Conservation (phyloP, 2,888 invertebrate species). For the Buathra laborator region DNA sequence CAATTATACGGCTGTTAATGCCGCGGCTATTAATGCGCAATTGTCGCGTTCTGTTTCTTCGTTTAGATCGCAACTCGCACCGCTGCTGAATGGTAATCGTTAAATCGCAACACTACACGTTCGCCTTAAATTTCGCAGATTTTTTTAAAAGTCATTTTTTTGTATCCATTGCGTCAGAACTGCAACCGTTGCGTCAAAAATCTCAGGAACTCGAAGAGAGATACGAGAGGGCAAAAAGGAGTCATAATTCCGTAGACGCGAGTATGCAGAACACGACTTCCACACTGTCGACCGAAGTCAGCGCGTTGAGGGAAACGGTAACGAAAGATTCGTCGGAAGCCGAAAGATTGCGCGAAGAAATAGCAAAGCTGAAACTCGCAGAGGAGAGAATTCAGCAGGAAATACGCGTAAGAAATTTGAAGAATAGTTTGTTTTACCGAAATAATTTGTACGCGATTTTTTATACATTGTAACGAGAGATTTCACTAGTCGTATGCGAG, state of each 20-base stretch:
- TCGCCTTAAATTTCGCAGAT: neutral
- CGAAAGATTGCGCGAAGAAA: constrained; percentile 70
- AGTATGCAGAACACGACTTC: constrained; percentile 87
- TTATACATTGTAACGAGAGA: neutral
- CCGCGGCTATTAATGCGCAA: constrained; percentile 74
- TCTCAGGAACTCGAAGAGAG: constrained; percentile 89
- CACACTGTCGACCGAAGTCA: constrained; percentile 78
- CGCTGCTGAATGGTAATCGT: constrained; percentile 76
- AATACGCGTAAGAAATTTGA: constrained; percentile 55
- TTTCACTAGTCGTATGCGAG: constrained; percentile 70
- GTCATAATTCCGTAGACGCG: constrained; percentile 87
- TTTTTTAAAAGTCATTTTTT: constrained; percentile 18
- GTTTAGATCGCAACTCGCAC: constrained; percentile 74
- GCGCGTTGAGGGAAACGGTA: constrained; percentile 79
- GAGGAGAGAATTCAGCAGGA: constrained; percentile 78
- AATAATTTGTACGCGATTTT: neutral
- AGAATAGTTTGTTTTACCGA: neutral
- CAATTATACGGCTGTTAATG: constrained; percentile 76
- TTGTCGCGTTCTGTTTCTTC: constrained; percentile 73
- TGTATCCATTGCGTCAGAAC: constrained; percentile 78
- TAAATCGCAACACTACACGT: neutral
- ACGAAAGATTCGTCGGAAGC: constrained; percentile 72
- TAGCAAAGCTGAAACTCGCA: constrained; percentile 74
- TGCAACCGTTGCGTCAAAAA: constrained; percentile 89
- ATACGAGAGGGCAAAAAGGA: constrained; percentile 87